Evolutionary conservation across 2,888 invertebrate species (phyloP), one percentile per base, ranked within the genome.

Genomic region (Pachycephus smyrnensis): DNA sequence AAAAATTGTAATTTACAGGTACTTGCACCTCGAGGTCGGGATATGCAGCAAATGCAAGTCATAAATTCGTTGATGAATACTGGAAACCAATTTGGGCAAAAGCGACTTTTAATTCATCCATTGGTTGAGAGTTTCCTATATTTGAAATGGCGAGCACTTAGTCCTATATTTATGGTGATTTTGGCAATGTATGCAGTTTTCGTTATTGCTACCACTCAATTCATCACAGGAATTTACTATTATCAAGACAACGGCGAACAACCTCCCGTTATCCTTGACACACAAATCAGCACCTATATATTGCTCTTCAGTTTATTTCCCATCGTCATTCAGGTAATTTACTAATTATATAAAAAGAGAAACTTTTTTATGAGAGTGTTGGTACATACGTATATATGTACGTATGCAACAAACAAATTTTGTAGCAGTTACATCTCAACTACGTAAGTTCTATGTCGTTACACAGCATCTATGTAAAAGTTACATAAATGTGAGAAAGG

Each of bases 81-180:
- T 80, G 93, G 93, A 0, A 93, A 93, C 76, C 90, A 93, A 86
- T 91, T 92, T 76, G 91, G 92, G 0, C 93, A 93, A 80, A 92
- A 92, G 78, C 90, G 89, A 68, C 85, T 94, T 1, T 88, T 94
- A 0, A 92, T 94, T 1, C 94, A 94, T 89, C 94, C 94, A 0
- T 88, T 94, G 73, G 91, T 94, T 3, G 93, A 94, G 86, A 94
- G 93, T 81, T 94, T 94, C 83, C 86, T 94, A 0, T 92, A 91
- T 80, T 86, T 94, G 3, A 94, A 94, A 89, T 94, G 94, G 94
- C 92, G 92, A 77, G 93, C 93, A 4, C 85, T 94, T 23, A 86
- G 93, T 69, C 92, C 92, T 68, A 93, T 94, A 85, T 94, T 94
- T 86, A 93, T 93, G 80, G 90, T 92, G 1, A 93, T 93, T 12